Conservation (phyloP, 1,140 invertebrate species). For the Ostrea denselamellosa region DNA sequence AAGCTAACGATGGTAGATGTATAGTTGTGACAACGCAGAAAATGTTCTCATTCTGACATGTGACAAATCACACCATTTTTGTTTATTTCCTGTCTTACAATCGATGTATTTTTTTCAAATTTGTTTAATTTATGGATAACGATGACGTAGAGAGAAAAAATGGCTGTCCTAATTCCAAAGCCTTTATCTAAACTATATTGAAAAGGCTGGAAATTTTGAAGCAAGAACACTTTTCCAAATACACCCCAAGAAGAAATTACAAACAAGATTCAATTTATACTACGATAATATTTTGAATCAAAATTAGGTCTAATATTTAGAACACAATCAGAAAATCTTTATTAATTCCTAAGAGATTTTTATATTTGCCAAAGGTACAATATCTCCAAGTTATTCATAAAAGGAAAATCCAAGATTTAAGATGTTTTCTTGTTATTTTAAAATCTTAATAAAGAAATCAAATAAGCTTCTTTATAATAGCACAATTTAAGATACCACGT, state of each 20-base stretch:
- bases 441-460: conserved; percentile 19
- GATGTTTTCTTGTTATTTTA: conserved; percentile 28
- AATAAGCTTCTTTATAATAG: conserved; percentile 8
- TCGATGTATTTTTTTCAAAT: not conserved
- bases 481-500: conserved; percentile 19
- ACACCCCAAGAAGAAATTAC: conserved; percentile 37
- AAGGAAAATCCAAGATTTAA: conserved; percentile 18
- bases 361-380: conserved; percentile 8
- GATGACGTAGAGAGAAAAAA: not conserved
- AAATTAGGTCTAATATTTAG: conserved; percentile 34
- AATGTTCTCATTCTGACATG: no score
- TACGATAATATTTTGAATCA: conserved; percentile 31
- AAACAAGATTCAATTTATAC: conserved; percentile 38
- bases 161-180: not conserved
- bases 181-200: conserved; percentile 7
- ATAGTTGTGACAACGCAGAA: no score
- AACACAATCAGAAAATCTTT: conserved; percentile 36
- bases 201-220: not conserved
- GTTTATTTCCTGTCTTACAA: not conserved
- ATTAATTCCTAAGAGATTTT: conserved; percentile 31
- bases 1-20: no score
- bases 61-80: not conserved
- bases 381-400: conserved; percentile 4
- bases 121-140: conserved; percentile 23
- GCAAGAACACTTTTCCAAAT: conserved; percentile 27